Base-by-base conservation (phyloP, 1,140 invertebrate species). In the Eciton burchellii region DNA sequence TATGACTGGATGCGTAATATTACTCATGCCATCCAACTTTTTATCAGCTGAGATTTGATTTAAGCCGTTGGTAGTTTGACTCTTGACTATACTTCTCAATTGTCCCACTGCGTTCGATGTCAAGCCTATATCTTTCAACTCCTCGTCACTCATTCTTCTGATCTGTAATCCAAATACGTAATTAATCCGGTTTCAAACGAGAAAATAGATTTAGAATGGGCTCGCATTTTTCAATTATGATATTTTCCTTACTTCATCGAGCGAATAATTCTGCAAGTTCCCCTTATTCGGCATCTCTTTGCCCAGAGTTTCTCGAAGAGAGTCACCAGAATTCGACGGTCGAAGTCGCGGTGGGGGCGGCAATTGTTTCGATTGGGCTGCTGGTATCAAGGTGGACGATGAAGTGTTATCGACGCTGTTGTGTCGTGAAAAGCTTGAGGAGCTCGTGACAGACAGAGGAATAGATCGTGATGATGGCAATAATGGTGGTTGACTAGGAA, bases 61-160 rank as follows among this genome's bases (percentile, higher is more conserved):
- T 87, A 92, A 91, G 54, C 93, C 94, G 81, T 94, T 95, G 65
- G 92, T 94, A 83, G 89, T 94, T 90, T 93, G 94, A 92, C 89
- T 94, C 89, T 95, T 96, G 73, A 95, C 94, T 84, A 96, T 93
- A 60, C 94, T 95, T 73, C 95, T 92, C 79, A 96, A 92, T 62
- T 96, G 95, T 62, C 93, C 93, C 12, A 95, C 94, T 41, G 94
- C 94, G 76, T 93, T 95, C 59, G 93, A 88, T 65, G 94, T 92
- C 47, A 95, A 86, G 35, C 93, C 95, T 71, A 94, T 90, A 9
- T 95, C 94, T 54, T 92, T 93, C 74, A 95, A 88, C 79, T 95
- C 94, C 77, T 95, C 94, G 74, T 95, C 94, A 49, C 94, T 94
- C 93, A 95, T 93, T 88, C 95, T 94, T 84, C 94, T 91, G 62